Evolutionary conservation across 2,113 vertebrate species (phyloP).

Genomic region (Laterallus jamaicensis): DNA sequence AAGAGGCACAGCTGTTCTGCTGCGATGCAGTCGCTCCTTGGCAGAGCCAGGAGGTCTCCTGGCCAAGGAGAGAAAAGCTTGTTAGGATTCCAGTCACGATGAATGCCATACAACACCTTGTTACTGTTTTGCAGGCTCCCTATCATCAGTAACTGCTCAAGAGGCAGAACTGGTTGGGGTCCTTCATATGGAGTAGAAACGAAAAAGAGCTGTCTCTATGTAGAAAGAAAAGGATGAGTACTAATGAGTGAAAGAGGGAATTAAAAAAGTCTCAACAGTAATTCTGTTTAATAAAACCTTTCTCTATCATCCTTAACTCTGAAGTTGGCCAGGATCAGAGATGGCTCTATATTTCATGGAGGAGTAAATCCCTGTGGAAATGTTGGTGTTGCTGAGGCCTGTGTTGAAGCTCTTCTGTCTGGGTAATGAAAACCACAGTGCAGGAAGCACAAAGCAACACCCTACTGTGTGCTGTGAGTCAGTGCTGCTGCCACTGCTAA

Average conservation of each 20-base stretch:
- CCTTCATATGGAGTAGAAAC: not conserved
- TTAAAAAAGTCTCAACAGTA: not conserved
- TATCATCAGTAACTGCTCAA: not conserved
- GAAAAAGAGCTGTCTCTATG: not conserved
- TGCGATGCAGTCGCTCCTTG: constrained; percentile 77
- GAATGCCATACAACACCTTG: not conserved
- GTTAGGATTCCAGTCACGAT: not conserved
- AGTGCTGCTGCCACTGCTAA: not conserved
- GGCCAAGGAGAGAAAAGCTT: not conserved
- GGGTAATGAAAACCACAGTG: not conserved
- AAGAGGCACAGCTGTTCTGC: constrained; percentile 82
- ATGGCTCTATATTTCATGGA: not conserved
- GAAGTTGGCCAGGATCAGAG: not conserved
- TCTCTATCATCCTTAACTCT: not conserved
- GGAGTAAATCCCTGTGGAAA: not conserved
- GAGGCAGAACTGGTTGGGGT: not conserved
- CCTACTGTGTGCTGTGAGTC: not conserved
- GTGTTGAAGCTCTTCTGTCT: not conserved
- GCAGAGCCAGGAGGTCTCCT: constrained; percentile 62
- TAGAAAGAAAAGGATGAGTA: not conserved
- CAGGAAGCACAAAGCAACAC: not conserved
- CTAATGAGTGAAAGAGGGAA: not conserved
- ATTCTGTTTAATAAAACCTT: not conserved
- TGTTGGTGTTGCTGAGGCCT: not conserved
- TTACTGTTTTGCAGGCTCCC: not conserved